Conservation (phyloP, 2,113 vertebrate genomes). For the Apistogramma diplotaenia region DNA sequence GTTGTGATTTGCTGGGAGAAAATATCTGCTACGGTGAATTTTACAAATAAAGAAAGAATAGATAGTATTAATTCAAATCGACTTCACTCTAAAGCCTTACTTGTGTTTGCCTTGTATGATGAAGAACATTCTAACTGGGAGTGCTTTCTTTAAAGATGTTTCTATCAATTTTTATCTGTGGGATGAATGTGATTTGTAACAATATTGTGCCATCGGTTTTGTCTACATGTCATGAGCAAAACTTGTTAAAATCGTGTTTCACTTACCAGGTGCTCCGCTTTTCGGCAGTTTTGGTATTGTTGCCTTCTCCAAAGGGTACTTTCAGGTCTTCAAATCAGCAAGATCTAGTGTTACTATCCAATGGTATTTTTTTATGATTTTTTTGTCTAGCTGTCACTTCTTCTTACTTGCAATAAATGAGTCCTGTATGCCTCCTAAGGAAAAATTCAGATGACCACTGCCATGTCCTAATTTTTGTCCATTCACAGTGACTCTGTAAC, state of each 20-base stretch:
- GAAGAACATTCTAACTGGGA: slow-evolving; percentile 33
- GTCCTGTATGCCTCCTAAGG: slow-evolving; percentile 17
- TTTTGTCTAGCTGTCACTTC: slow-evolving; percentile 28
- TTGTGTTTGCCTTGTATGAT: slow-evolving; percentile 52
- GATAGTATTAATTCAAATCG: slow-evolving; percentile 8
- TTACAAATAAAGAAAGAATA: slow-evolving; percentile 6
- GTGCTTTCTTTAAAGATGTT: slow-evolving; percentile 20
- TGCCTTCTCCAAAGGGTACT: slow-evolving; percentile 54
- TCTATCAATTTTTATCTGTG: slow-evolving; percentile 39
- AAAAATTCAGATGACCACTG: slow-evolving; percentile 28
- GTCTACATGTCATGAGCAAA: slow-evolving; percentile 26
- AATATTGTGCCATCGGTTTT: slow-evolving; percentile 55
- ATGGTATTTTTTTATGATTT: slow-evolving; percentile 22
- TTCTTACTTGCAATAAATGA: slow-evolving; percentile 63
- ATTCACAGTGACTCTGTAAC: slow-evolving; percentile 33
- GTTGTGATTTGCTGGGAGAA: slow-evolving; percentile 26
- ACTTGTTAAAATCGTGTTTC: slow-evolving; percentile 30
- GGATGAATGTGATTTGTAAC: slow-evolving; percentile 48
- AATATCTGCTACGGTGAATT: slow-evolving; percentile 18
- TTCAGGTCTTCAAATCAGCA: slow-evolving; percentile 51
- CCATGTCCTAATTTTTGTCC: slow-evolving; percentile 37
- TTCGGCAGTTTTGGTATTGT: slow-evolving; percentile 22
- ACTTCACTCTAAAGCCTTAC: slow-evolving; percentile 63
- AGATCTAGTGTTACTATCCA: slow-evolving; percentile 29
- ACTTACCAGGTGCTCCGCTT: slow-evolving; percentile 55